These are phyloP conservation scores for Megalonaias nervosa DNA, from an alignment of 1,140 invertebrate species.

Conservation along the genomic window DNA sequence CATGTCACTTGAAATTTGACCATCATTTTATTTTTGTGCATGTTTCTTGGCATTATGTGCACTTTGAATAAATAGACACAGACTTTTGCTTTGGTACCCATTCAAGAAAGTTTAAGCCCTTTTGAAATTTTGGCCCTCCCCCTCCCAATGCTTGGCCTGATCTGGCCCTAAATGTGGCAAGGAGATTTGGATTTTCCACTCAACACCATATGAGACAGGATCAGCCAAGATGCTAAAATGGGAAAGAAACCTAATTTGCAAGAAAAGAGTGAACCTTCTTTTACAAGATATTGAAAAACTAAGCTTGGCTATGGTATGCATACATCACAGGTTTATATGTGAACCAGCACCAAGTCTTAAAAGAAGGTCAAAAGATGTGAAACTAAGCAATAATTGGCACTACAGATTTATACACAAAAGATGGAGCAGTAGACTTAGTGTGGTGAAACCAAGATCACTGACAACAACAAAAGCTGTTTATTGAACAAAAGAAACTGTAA, in stretches of 20 bases:
- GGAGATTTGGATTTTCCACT: neutral
- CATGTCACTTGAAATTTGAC: too few relatives aligned
- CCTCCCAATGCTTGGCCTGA: too few relatives aligned
- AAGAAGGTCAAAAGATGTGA: conserved; percentile 2
- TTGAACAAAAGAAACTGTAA: neutral
- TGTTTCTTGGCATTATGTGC: neutral
- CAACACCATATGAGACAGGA: neutral
- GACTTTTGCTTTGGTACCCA: too few relatives aligned
- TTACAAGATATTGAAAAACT: conserved; percentile 1
- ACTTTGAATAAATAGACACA: too few relatives aligned
- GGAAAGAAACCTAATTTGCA: conserved; percentile 9
- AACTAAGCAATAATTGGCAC: neutral
- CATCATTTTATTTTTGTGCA: too few relatives aligned
- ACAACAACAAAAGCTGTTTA: conserved; percentile 2
- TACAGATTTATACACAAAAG: neutral
- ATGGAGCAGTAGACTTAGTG: too few relatives aligned
- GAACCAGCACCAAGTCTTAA: conserved; percentile 1
- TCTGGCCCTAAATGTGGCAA: neutral
- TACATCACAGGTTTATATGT: neutral
- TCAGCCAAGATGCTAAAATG: neutral
- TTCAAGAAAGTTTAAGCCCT: too few relatives aligned
- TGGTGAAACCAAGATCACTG: neutral
- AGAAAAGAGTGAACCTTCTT: neutral
- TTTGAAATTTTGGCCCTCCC: too few relatives aligned
- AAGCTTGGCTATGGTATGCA: neutral